Evolutionary conservation across 2,888 invertebrate species (phyloP), one percentile per base, ranked within the genome.

Genomic region (Limnephilus marmoratus): DNA sequence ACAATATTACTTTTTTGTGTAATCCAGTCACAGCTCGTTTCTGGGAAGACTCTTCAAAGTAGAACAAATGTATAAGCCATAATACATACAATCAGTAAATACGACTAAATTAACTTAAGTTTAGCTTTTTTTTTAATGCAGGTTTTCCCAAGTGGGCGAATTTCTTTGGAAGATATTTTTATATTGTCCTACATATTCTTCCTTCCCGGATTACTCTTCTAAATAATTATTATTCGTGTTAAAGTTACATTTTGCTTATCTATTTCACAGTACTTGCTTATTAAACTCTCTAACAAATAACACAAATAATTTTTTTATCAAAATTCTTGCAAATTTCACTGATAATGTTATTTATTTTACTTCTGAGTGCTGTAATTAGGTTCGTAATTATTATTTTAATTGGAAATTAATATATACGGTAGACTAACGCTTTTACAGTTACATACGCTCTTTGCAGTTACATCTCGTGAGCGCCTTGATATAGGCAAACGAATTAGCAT

Each of bases 41-140:
- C 85, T 85, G 13, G n/a, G 85, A 85, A 85, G 4, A 85, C 85
- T 41, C 41, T 9, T n/a, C 3, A 85, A 85, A 83, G 24, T 37
- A 7, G 34, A 83, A 31, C 82, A 83, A 83, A 83, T 82, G 15
- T 15, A 82, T 82, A 53, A 4, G 53, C 53, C 41, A 41, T 41
- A 41, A 7, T 41, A 7, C 11, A 12, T 12, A 45, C 11, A 45
- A 45, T 45, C 1, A 12, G 1, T 31, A 31, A 45, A 12, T 12
- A 12, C 11, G 11, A 45, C 45, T 12, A 45, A 12, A 45, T 45
- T 45, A 45, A 45, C 12, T 12, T 12, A 45, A 11, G 45, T 4
- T 68, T 24, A 4, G n/a, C n/a, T 9, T n/a, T 68, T 68, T 68
- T 68, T 68, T 68, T 7, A 68, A 68, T 24, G 18, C 18, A 18